Evolutionary conservation across 2,113 vertebrate species (phyloP), one percentile per base, ranked within the genome.

Genomic region (Nibea coibor): DNA sequence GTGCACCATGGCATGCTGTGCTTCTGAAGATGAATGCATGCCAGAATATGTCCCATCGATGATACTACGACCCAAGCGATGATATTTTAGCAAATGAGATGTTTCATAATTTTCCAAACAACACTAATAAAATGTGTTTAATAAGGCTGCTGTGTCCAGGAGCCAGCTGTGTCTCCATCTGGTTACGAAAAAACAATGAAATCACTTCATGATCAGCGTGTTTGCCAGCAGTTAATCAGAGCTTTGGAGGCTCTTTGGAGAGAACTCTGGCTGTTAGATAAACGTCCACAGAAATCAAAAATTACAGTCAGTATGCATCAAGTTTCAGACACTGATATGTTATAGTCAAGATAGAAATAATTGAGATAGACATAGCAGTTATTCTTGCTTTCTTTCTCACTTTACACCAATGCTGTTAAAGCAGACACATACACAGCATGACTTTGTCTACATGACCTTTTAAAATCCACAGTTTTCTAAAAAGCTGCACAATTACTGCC

Each of bases 101-200:
- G 39, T 58, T 79, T 71, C 31, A 53, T 79, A 63, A 81, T 81
- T 78, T 67, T 48, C 63, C 62, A 76, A 67, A 50, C 61, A 54
- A 70, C 51, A 31, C 76, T 62, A 63, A 61, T 85, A 83, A 80
- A 85, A 88, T 51, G 63, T 61, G 35, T 86, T 86, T 82, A 59
- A 83, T 71, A 57, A 71, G 54, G 66, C 17, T n/a, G 69, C 20
- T 72, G 82, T 66, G 56, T 81, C 80, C 80, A 83, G 75, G 47
- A 74, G 31, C 69, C 84, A 82, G 82, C 68, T 78, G 84, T 58
- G 61, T 48, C 72, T 42, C 82, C 78, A 81, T 87, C 84, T 91
- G 84, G n/a, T 75, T 62, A 24, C 63, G 19, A 68, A 80, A 80
- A 77, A 59, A 74, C n/a, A 61, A 10, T 1, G 39, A 73, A 69